Evolutionary conservation across 2,113 vertebrate species (phyloP), one percentile per base, ranked within the genome.

Genomic region (Thalassoma bifasciatum): DNA sequence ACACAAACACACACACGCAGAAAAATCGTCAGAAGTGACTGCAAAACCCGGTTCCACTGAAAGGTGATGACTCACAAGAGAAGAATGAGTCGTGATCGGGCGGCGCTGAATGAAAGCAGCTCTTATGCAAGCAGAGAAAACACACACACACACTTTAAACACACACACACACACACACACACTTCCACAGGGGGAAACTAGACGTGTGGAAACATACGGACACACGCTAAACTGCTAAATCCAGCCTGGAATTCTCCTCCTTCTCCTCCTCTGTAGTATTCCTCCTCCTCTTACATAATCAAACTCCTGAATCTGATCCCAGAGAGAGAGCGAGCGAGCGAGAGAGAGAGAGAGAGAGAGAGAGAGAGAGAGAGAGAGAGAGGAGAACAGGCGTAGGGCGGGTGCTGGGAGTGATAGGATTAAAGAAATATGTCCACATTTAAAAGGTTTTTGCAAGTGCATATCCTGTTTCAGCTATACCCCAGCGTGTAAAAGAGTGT

Each of bases 31-130:
- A 74, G 60, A 78, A 74, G 10, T 42, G 78, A 75, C 62, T 60
- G 66, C 57, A 54, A n/a, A 57, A 44, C 14, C 6, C 11, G 78
- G 63, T 59, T 80, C 53, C 36, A 30, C 30, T 81, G 65, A 75
- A 78, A 65, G 72, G 42, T 42, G 88, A 70, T 91, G 89, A 89
- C 73, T 87, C 84, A 91, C 73, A 60, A 19, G 0, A 46, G 65
- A 72, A 66, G 80, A 83, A 89, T 61, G 89, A 84, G 86, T 88
- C 86, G 78, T 88, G 89, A 88, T 66, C 58, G 7, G 51, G 56
- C 66, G 42, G n/a, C 2, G 74, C 9, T 88, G 78, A 88, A 87
- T 87, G 70, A 84, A 81, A 84, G 68, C 67, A 26, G 80, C 72
- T 71, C 71, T 89, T 85, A 82, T 59, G 72, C 72, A 86, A 82